Base-by-base conservation (phyloP, 1,140 invertebrate genomes). In the Dreissena rostriformis region DNA sequence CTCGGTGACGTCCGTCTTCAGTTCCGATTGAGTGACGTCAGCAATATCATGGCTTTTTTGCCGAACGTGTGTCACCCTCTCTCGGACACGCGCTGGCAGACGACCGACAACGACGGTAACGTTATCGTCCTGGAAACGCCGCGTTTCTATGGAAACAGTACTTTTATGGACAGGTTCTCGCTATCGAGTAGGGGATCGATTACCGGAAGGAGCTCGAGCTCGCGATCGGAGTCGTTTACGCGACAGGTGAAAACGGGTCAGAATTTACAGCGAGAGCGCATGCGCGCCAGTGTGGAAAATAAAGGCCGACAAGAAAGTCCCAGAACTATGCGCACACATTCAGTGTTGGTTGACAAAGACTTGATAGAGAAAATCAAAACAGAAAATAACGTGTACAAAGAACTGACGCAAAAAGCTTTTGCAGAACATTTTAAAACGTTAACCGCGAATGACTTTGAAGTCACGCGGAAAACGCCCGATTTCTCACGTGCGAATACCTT, bases 51-150 rank as follows among this genome's bases (percentile, higher is more conserved):
- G 28, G 87, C 92, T 6, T 78, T 92, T 39, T 89, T 92, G 29
- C 92, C 92, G 55, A 90, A 92, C 80, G 87, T 92, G 0, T 92
- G 92, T 75, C 86, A 85, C 17, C 91, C 91, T 0, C 49, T 91
- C 4, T 91, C 88, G 14, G 91, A 91, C 57, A 88, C 84, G 14
- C 68, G 85, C 22, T 92, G 91, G 92, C 82, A 90, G 74, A 92
- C 91, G 24, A 87, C 80, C 0, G 91, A 92, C 75, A 90, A 92
- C 71, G 90, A 92, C 73, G 91, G 91, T 4, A 92, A 92, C 74
- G 73, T 80, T 12, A 84, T 91, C 52, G 77, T 91, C 0, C 74
- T 91, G 29, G 88, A 91, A 77, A 84, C 82, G 8, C 67, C 73
- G 4, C 66, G 82, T n/a, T 52, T 66, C 24, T 39, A 10, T 17